A percentile compares a stretch with the other conserved stretches of the same genome.
Conservation (phyloP, 2,113 vertebrate species). For the Jacana jacana region DNA sequence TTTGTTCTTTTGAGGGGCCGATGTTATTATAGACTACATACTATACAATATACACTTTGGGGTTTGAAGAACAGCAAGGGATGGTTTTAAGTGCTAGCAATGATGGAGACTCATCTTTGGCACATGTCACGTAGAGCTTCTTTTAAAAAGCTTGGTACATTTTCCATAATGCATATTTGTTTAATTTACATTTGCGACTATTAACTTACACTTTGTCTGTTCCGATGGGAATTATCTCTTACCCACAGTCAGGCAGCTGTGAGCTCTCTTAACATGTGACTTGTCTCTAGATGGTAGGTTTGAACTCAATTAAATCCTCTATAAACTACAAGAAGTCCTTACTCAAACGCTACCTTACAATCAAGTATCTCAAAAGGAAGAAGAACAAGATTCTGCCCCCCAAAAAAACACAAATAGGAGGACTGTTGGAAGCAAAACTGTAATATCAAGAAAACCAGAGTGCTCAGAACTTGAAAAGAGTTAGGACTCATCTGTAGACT, state of each 20-base stretch:
- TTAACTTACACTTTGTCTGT: background rate
- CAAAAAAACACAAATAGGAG: background rate
- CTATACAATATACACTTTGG: background rate
- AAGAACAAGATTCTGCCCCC: background rate
- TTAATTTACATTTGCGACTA: background rate
- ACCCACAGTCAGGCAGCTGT: background rate
- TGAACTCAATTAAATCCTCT: background rate
- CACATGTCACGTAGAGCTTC: background rate
- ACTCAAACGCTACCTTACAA: background rate
- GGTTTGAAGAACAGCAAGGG: background rate
- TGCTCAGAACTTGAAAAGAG: background rate
- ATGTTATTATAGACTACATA: background rate
- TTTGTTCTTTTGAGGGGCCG: background rate
- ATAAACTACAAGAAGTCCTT: background rate
- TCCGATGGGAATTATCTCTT: background rate
- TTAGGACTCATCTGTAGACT: background rate
- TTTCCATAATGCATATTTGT: background rate
- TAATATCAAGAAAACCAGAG: background rate
- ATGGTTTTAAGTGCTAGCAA: background rate
- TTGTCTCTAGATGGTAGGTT: background rate
- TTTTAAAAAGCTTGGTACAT: background rate
- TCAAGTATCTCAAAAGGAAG: background rate
- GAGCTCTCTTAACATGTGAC: background rate
- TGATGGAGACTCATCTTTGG: background rate
- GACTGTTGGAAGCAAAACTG: background rate